Percentiles rank a stretch among this genome's conserved stretches.
These are phyloP conservation scores for Dendrolimus houi DNA, from an alignment of 2,888 invertebrate genomes.

Conservation along the genomic window DNA sequence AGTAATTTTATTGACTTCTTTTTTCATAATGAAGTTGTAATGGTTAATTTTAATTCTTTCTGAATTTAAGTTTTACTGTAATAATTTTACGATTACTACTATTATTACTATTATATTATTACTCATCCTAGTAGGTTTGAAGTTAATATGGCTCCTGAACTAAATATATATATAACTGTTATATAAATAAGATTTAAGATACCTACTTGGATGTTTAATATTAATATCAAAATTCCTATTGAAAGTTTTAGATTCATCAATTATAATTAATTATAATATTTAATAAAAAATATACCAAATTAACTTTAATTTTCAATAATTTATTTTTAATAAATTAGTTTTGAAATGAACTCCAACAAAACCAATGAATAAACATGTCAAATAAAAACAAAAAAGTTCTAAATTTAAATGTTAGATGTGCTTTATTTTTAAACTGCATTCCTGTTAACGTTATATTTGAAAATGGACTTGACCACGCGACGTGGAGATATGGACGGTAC, in stretches of 20 bases:
- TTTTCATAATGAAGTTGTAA: too few species aligned
- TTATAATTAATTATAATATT: too few species aligned
- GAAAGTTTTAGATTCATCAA: too few species aligned
- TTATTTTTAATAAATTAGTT: neutral
- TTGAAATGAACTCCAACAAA: slow-evolving; percentile 23
- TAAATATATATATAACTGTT: too few species aligned
- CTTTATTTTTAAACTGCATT: neutral
- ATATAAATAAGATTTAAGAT: too few species aligned
- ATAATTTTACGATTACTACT: too few species aligned
- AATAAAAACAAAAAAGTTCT: slow-evolving; percentile 22
- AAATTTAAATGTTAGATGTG: slow-evolving; percentile 15
- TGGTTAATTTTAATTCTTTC: too few species aligned
- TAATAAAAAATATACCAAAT: neutral
- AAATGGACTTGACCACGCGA: slow-evolving; percentile 71
- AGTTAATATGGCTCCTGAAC: too few species aligned
- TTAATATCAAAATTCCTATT: too few species aligned
- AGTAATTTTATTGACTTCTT: neutral
- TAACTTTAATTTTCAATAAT: neutral
- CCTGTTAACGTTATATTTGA: slow-evolving; percentile 19
- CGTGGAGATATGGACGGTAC: slow-evolving; percentile 45
- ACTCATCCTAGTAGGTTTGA: too few species aligned
- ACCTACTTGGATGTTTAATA: too few species aligned
- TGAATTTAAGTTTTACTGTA: neutral
- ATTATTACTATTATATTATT: too few species aligned
- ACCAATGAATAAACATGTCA: slow-evolving; percentile 30